These are phyloP conservation scores for Drosophila ogumai DNA, from an alignment of 1,140 invertebrate species.

Conservation along the genomic window DNA sequence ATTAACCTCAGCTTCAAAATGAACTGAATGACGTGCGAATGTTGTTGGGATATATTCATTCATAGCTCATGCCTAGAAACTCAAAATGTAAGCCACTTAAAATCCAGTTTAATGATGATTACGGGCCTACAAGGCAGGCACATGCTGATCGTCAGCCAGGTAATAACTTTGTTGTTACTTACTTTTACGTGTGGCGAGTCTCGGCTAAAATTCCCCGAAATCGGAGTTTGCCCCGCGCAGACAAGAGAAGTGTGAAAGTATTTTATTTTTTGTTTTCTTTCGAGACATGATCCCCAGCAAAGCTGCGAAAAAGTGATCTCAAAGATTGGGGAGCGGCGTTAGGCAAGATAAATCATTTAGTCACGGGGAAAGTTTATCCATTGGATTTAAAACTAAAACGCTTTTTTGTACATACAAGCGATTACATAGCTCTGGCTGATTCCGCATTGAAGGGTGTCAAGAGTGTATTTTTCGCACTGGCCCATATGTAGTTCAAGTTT, in stretches of 20 bases:
- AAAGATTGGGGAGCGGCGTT: constrained; percentile 5
- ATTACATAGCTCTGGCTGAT: neutral
- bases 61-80: constrained; percentile 3
- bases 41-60: neutral
- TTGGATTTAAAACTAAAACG: constrained; percentile 6
- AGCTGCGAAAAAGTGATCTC: constrained; percentile 11
- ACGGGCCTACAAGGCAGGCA: neutral
- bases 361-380: constrained; percentile 15
- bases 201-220: constrained; percentile 7
- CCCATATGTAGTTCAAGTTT: constrained; percentile 24
- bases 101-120: constrained; percentile 22
- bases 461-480: constrained; percentile 9
- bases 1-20: neutral
- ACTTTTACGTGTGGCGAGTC: constrained; percentile 11
- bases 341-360: neutral
- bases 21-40: neutral
- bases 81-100: constrained; percentile 12
- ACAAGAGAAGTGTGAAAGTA: constrained; percentile 16
- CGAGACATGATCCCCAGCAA: neutral
- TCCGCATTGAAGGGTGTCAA: constrained; percentile 6
- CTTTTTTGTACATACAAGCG: neutral
- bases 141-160: constrained; percentile 7
- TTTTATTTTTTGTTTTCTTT: neutral
- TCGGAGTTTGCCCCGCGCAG: neutral
- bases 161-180: constrained; percentile 7